A percentile compares a stretch with the other conserved stretches of the same genome.
These are phyloP conservation scores for Natator depressus DNA, from an alignment of 2,113 vertebrate genomes.

Conservation along the genomic window DNA sequence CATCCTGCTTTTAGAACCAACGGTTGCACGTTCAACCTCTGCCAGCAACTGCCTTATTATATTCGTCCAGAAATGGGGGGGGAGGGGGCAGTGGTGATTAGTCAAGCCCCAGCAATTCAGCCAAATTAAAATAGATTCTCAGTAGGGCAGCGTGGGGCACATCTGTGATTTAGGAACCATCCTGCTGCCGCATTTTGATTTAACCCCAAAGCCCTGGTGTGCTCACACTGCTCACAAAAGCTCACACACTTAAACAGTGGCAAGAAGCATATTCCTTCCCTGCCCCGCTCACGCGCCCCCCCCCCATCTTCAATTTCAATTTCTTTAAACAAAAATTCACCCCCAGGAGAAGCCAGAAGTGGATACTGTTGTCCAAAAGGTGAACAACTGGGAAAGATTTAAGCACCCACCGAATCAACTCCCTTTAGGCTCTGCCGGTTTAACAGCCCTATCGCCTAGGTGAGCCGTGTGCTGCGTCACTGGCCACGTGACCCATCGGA, in stretches of 20 bases:
- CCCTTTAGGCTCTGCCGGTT: no score
- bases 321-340: neutral
- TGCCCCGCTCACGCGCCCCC: rapidly evolving
- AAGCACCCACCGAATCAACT: no score
- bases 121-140: neutral
- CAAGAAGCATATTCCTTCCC: neutral
- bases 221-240: neutral
- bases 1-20: neutral
- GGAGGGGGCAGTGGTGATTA: no score
- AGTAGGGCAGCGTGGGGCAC: neutral
- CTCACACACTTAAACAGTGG: neutral
- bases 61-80: neutral
- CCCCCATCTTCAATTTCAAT: neutral
- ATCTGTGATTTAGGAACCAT: neutral
- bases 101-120: no score
- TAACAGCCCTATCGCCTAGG: no score
- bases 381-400: no score
- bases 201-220: neutral
- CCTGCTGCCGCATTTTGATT: neutral
- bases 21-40: neutral
- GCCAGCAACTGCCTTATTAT: neutral
- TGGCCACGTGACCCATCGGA: neutral
- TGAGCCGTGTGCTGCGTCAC: no score
- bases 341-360: no score
- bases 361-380: no score